Evolutionary conservation across 2,888 invertebrate genomes (phyloP).

Genomic region (Phymatocera aterrima): DNA sequence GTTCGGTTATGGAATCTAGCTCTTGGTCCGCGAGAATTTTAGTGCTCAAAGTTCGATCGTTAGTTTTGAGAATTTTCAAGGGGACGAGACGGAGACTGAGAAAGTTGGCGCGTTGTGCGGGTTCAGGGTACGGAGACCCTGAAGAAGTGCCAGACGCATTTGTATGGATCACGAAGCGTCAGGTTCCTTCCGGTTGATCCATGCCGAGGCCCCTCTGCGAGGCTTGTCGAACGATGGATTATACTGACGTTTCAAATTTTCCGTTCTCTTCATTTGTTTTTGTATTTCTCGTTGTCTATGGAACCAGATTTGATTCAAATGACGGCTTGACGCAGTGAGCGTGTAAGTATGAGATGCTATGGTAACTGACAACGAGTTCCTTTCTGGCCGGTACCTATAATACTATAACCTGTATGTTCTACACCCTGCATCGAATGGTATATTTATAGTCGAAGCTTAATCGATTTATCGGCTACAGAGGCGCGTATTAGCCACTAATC

Average conservation of each 20-base stretch:
- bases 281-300: background rate
- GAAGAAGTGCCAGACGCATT: conserved; percentile 55
- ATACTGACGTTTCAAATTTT: conserved; percentile 4
- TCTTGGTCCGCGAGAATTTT: background rate
- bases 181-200: conserved; percentile 65
- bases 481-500: conserved; percentile 40
- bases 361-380: background rate
- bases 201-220: conserved; percentile 30
- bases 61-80: background rate
- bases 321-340: background rate
- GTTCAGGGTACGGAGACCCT: background rate
- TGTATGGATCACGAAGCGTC: conserved; percentile 67
- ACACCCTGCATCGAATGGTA: background rate
- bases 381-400: background rate
- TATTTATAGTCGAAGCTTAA: conserved; percentile 36
- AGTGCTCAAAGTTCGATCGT: background rate
- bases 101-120: no score
- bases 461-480: conserved; percentile 40
- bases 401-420: no score
- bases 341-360: background rate
- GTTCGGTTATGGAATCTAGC: background rate
- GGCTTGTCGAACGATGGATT: conserved; percentile 20
- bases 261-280: background rate
- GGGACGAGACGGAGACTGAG: background rate
- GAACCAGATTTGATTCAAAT: background rate